Evolutionary conservation across 2,888 invertebrate genomes (phyloP), one percentile per base, ranked within the genome.

Genomic region (Meteorus cinctellus): DNA sequence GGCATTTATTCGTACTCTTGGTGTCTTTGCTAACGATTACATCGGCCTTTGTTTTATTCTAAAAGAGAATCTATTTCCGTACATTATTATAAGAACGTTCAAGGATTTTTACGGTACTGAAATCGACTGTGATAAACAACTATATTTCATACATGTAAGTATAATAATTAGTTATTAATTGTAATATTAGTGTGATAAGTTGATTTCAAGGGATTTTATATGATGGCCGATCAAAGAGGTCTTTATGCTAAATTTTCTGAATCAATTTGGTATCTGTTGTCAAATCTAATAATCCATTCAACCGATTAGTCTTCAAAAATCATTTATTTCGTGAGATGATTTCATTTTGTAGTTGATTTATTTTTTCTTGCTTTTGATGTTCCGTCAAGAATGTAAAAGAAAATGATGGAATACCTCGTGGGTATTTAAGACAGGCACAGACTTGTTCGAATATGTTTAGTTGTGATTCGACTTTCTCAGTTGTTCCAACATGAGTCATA

Each of bases 381-480:
- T 19, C 19, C 12, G 24, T 41, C n/a, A 48, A 36, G n/a, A 29
- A 29, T 68, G 45, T 60, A 36, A 16, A 4, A 45, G 67, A 24
- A 19, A 51, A 41, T 41, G 24, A 29, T 29, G 14, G 19, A 41
- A 31, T 31, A 63, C 62, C 36, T 63, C 36, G 65, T 24, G 36
- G 45, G 63, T 31, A 41, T 19, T 63, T 65, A 63, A 68, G 72
- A 72, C 75, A 59, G 41, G 76, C 63, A 51, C 48, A 48, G 60
- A 70, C 78, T 29, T 76, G 79, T 77, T 79, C 67, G 16, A 74
- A 68, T 72, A 69, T 48, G 79, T 72, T 76, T 72, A 69, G 45
- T 19, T 29, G 16, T 55, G 55, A 55, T n/a, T 27, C 76, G 24
- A 73, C 77, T 74, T 76, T 78, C 76, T 67, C 76, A 69, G 69